phyloP scores from a whole-genome alignment of 64 coral and sea anemone genomes.

The Actinia tenebrosa region DNA sequence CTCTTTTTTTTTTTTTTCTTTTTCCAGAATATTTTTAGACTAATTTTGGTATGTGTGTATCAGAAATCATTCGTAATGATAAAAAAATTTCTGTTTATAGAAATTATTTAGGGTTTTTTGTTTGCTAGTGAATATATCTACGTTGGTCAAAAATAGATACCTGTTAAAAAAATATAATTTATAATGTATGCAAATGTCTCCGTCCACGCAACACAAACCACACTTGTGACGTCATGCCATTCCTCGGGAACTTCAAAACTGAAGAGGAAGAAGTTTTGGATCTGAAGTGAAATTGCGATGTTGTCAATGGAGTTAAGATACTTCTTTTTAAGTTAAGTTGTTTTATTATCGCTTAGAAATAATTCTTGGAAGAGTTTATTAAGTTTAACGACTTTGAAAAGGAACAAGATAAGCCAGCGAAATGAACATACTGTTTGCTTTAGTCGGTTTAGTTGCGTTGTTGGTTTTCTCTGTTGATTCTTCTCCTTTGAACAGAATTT shows the following conservation, averaged over 20 bases:
- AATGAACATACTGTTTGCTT: constrained; percentile 14
- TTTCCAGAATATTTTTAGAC: neutral
- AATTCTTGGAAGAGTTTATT: neutral
- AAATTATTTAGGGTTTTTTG: too few relatives aligned
- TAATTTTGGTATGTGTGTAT: too few relatives aligned
- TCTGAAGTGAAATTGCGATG: neutral
- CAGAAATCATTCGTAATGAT: too few relatives aligned
- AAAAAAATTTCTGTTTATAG: too few relatives aligned
- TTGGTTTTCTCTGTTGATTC: neutral
- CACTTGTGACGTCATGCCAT: constrained; percentile 12
- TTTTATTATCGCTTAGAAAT: neutral
- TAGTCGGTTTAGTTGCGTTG: neutral
- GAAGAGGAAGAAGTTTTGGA: too few relatives aligned
- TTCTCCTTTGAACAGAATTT: neutral
- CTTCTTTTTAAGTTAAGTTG: neutral
- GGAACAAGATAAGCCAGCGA: neutral
- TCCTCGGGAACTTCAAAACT: neutral
- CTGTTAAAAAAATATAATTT: neutral
- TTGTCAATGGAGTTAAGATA: neutral
- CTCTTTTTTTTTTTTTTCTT: neutral
- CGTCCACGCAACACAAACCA: neutral
- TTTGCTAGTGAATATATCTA: too few relatives aligned
- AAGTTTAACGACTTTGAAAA: neutral
- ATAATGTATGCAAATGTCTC: neutral
- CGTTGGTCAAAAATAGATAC: neutral